These are phyloP conservation scores for Melanotaenia nigrans DNA, from an alignment of 2,797 vertebrate species.

Conservation along the genomic window DNA sequence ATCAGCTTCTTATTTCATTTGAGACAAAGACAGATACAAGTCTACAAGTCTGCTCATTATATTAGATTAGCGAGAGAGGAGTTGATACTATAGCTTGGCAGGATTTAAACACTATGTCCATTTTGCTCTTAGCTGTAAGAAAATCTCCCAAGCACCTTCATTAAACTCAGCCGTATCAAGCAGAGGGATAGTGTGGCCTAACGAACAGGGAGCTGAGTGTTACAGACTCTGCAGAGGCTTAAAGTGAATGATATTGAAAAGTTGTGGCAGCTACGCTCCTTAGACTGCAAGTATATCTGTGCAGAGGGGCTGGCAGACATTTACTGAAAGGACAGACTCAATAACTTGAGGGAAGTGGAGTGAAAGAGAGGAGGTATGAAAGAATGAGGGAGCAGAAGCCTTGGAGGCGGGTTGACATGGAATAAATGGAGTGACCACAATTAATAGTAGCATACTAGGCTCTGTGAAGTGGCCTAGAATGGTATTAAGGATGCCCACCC, in stretches of 20 bases:
- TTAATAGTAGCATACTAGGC: conserved; percentile 42
- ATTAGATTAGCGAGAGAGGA: conserved; percentile 40
- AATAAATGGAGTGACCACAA: conserved; percentile 56
- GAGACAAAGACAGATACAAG: conserved; percentile 32
- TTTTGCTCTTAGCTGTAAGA: conserved; percentile 38
- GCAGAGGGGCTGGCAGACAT: conserved; percentile 19
- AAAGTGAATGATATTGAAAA: conserved; percentile 55
- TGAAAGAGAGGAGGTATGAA: conserved; percentile 62
- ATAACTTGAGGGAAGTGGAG: conserved; percentile 45
- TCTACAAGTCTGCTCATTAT: conserved; percentile 38
- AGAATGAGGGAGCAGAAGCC: conserved; percentile 36
- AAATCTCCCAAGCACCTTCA: conserved; percentile 26
- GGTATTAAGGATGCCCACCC: conserved; percentile 25
- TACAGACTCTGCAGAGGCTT: conserved; percentile 31
- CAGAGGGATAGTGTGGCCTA: conserved; percentile 22
- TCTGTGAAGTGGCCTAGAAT: conserved; percentile 62
- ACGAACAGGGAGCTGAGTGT: conserved; percentile 28
- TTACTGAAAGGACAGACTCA: conserved; percentile 33
- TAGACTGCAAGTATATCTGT: conserved; percentile 23
- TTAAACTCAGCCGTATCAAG: conserved; percentile 47
- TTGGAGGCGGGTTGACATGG: conserved; percentile 1
- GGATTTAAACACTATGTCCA: conserved; percentile 36
- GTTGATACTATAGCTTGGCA: conserved; percentile 14
- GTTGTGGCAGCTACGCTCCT: conserved; percentile 40
- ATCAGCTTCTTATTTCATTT: conserved; percentile 45